Evolutionary conservation across 37 sponge, comb jelly and placozoan species (phyloP), one percentile per base, ranked within the genome.

Genomic region (Bolinopsis microptera): DNA sequence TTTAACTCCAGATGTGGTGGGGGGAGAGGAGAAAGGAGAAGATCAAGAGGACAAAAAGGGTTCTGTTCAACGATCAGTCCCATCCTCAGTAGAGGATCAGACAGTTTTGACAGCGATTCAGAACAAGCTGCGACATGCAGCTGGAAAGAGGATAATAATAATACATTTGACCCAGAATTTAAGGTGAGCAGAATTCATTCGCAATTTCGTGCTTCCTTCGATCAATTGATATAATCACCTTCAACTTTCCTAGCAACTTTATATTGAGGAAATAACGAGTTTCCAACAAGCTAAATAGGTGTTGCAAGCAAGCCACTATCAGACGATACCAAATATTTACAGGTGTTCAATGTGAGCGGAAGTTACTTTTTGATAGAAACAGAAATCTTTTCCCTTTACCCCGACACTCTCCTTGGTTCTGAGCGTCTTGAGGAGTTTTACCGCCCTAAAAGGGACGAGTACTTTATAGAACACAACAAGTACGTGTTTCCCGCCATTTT

Each of bases 381-480:
- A n/a, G 31, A 28, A 2, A 72, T 72, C 5, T 72, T 72, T 21
- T 8, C 26, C 31, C 26, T 3, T 3, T 72, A 72, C 75, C 75
- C 75, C 3, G 75, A 72, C 75, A 72, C 75, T 72, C 26, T 72
- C 13, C 75, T 72, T 8, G 75, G 75, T 23, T 72, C 75, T 72
- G 22, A n/a, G 3, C 31, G 31, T n/a, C 75, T 72, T 8, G 75
- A 72, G 75, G 3, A 28, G 75, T 72, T 30, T 28, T 72, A 72
- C 75, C 75, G 26, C 3, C 75, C 75, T 8, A 28, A 72, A 2
- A n/a, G 31, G 75, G 31, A 72, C 31, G 26, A 72, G 31, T 72
- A 72, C 31, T 72, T 72, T 72, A 72, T 72, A 2, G 75, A 72
- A n/a, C 75, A 28, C 31, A 72, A 72, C 75, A 72, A 72, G 31